A percentile compares a stretch with the other conserved stretches of the same genome.
These are phyloP conservation scores for Chirona hameri DNA, from an alignment of 2,888 invertebrate species.

Conservation along the genomic window DNA sequence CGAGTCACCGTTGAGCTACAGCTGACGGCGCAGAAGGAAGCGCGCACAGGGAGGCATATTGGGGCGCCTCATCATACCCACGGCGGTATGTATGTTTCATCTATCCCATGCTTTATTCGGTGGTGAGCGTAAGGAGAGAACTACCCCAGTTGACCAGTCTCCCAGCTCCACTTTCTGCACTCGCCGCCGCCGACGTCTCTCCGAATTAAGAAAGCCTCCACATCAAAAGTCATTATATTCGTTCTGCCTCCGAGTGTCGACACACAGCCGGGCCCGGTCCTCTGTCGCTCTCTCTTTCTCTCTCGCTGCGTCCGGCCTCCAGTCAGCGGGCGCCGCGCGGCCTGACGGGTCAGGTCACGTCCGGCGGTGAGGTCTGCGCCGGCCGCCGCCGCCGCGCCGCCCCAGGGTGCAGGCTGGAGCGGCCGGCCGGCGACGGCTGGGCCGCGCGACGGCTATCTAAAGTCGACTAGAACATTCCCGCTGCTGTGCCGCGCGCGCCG, in stretches of 20 bases:
- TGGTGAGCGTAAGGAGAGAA: too few relatives aligned
- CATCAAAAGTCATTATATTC: slow-evolving; percentile 26
- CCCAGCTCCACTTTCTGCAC: too few relatives aligned
- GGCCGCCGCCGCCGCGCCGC: not conserved
- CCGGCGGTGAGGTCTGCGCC: not conserved
- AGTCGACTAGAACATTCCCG: slow-evolving; percentile 26
- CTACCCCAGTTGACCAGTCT: too few relatives aligned
- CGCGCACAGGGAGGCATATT: too few relatives aligned
- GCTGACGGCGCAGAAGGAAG: too few relatives aligned
- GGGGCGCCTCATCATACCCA: too few relatives aligned
- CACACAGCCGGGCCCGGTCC: not conserved
- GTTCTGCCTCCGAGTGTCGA: not conserved
- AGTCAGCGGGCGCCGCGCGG: not conserved
- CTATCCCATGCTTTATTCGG: too few relatives aligned
- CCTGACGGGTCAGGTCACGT: not conserved
- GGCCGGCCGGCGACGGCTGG: not conserved
- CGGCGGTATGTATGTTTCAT: too few relatives aligned
- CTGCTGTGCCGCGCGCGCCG: not conserved
- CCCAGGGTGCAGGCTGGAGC: not conserved
- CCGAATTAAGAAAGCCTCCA: not conserved
- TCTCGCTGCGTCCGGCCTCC: not conserved
- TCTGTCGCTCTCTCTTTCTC: not conserved
- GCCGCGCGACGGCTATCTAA: not conserved
- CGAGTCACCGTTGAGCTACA: too few relatives aligned
- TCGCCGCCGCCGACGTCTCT: too few relatives aligned